phyloP scores from a whole-genome alignment of 1,140 invertebrate species.

The Samia ricini region DNA sequence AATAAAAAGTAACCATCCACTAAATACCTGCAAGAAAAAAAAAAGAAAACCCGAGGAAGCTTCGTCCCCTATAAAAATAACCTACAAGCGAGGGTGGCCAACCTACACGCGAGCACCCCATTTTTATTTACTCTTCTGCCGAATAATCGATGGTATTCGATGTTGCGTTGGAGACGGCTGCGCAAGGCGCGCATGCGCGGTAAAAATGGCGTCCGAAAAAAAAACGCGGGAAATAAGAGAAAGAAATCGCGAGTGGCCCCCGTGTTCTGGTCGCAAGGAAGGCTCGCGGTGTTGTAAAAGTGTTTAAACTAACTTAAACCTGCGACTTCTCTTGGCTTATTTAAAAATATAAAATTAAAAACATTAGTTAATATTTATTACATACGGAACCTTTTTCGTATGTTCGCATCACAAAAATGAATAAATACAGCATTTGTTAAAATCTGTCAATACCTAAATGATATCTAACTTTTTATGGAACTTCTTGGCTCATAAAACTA shows the following conservation, averaged over 20 bases:
- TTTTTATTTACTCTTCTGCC: conserved; percentile 58
- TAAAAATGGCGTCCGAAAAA: conserved; percentile 72
- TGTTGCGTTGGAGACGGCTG: conserved; percentile 23
- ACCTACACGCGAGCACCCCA: conserved; percentile 17
- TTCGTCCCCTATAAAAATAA: neutral
- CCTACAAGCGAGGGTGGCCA: neutral
- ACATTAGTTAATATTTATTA: too few relatives aligned
- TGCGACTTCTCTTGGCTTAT: conserved; percentile 10
- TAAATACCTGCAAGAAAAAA: neutral
- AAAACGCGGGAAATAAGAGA: conserved; percentile 67
- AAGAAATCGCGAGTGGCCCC: conserved; percentile 56
- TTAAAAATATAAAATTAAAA: neutral
- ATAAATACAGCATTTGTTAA: too few relatives aligned
- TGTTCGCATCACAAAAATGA: too few relatives aligned
- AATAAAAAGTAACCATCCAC: neutral
- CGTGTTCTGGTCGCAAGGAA: conserved; percentile 35
- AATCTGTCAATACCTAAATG: too few relatives aligned
- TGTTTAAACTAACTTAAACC: conserved; percentile 14
- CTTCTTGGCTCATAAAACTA: too few relatives aligned
- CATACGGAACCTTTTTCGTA: too few relatives aligned
- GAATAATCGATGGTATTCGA: conserved; percentile 61
- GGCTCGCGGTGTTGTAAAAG: conserved; percentile 37
- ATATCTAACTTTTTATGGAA: too few relatives aligned
- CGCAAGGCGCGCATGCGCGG: conserved; percentile 51
- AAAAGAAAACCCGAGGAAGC: neutral